Conservation (phyloP, 2,888 invertebrate species). For the Eupithecia inturbata region DNA sequence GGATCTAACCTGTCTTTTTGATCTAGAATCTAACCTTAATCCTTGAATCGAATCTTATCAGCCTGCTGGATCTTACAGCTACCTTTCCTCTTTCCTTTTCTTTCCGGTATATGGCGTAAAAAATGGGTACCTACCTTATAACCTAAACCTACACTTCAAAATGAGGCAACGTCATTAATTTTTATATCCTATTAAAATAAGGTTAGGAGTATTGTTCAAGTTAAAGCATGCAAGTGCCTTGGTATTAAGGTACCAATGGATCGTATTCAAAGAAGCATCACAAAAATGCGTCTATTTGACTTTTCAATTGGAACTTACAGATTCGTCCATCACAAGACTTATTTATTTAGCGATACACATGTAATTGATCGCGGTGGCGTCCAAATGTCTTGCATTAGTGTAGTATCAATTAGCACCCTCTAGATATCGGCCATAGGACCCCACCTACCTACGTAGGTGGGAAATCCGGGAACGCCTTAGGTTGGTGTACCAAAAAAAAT, state of each 20-base stretch:
- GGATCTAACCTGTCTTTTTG: too few species aligned
- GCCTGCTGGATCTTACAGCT: background rate
- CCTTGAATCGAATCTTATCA: too few species aligned
- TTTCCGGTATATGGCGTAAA: background rate
- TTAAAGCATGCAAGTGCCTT: background rate
- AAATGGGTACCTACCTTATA: background rate
- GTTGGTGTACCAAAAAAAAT: too few species aligned
- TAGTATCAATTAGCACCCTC: conserved; percentile 43
- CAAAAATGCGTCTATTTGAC: conserved; percentile 34
- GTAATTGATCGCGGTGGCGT: conserved; percentile 67
- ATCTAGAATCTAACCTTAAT: too few species aligned
- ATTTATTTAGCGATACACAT: conserved; percentile 77
- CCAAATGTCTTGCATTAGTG: conserved; percentile 59
- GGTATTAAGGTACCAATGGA: background rate
- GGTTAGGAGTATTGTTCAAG: too few species aligned
- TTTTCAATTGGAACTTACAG: conserved; percentile 30
- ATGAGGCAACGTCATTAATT: too few species aligned
- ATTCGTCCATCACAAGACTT: conserved; percentile 36
- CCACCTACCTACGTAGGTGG: conserved; percentile 28
- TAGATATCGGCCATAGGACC: background rate
- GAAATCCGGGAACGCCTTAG: conserved; percentile 28
- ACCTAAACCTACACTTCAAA: background rate
- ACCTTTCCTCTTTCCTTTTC: background rate
- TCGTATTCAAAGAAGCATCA: conserved; percentile 12
- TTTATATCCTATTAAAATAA: too few species aligned